Evolutionary conservation across 1,140 invertebrate genomes (phyloP), one percentile per base, ranked within the genome.

Genomic region (Drosophila ambigua): DNA sequence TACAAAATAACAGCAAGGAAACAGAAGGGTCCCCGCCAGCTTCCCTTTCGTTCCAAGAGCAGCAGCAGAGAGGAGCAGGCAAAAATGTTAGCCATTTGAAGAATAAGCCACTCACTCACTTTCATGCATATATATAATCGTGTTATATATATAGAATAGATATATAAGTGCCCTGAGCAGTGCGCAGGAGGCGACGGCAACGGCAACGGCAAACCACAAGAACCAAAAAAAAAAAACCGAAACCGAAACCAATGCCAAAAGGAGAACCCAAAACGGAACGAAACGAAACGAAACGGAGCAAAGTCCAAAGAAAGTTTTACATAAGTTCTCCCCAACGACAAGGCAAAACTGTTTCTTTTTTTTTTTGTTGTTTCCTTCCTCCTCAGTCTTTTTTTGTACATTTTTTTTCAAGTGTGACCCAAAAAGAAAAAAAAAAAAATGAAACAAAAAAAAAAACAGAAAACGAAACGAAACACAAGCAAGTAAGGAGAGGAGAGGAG

Each of bases 301-400:
- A 79, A 59, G 66, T 58, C 73, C 58, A 73, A 69, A 68, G 66
- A 73, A 75, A 63, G 78, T 72, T 84, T 84, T 84, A 84, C 81
- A 84, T 84, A 84, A 84, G 81, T 73, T 80, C 61, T 59, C 73
- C 61, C 61, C 41, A 23, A 16, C 11, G 20, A 20, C 24, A 13
- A 16, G 48, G 16, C 45, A 50, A 69, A 77, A 50, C 49, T 59
- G 52, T 49, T 65, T 62, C 58, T 60, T 61, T 66, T 58, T 51
- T 72, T 57, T 43, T 50, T 44, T 62, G 1, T 20, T 20, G 0
- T 20, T 20, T 20, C 20, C 20, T 20, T 20, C 20, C 20, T 20
- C 20, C 39, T 62, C 65, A 53, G 24, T 72, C 52, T 61, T 55
- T 60, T 62, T 62, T 72, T 76, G 67, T 63, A 58, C 41, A 20